A percentile compares a stretch with the other conserved stretches of the same genome.
These are phyloP conservation scores for Phymatocera aterrima DNA, from an alignment of 2,888 invertebrate genomes.

Conservation along the genomic window DNA sequence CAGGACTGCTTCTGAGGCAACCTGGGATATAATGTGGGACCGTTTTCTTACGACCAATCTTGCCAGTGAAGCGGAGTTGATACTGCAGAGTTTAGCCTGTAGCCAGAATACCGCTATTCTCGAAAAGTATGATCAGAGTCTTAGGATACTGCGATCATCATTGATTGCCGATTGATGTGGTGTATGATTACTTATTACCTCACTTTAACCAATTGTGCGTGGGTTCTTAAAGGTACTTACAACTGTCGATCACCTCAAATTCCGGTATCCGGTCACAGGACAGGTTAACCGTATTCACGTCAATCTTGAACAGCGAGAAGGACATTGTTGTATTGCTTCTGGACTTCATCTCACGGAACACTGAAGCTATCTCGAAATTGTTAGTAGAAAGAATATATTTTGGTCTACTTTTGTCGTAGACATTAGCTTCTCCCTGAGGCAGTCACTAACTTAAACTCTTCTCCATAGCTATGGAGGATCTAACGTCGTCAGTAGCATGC, in stretches of 20 bases:
- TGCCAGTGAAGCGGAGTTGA: conserved; percentile 82
- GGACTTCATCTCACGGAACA: neutral
- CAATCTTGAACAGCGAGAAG: neutral
- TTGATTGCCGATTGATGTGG: neutral
- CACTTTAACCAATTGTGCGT: neutral
- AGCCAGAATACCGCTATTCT: conserved; percentile 78
- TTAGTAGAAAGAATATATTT: neutral
- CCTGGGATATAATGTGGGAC: conserved; percentile 82
- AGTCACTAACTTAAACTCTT: neutral
- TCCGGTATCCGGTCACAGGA: conserved; percentile 37
- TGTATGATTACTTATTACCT: neutral
- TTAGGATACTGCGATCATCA: neutral
- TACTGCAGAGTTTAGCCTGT: conserved; percentile 84
- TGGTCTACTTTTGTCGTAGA: neutral
- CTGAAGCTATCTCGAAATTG: neutral
- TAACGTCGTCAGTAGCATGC: conserved; percentile 57
- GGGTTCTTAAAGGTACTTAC: conserved; percentile 2
- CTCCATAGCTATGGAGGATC: conserved; percentile 53
- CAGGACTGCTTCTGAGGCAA: conserved; percentile 77
- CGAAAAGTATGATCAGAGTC: conserved; percentile 74
- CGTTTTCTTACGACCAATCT: conserved; percentile 79
- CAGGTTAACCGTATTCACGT: neutral
- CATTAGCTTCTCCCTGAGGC: neutral
- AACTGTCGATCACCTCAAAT: conserved; percentile 3
- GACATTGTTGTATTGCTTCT: conserved; percentile 10